Evolutionary conservation across 2,797 vertebrate species (phyloP).

Genomic region (Molossus molossus): DNA sequence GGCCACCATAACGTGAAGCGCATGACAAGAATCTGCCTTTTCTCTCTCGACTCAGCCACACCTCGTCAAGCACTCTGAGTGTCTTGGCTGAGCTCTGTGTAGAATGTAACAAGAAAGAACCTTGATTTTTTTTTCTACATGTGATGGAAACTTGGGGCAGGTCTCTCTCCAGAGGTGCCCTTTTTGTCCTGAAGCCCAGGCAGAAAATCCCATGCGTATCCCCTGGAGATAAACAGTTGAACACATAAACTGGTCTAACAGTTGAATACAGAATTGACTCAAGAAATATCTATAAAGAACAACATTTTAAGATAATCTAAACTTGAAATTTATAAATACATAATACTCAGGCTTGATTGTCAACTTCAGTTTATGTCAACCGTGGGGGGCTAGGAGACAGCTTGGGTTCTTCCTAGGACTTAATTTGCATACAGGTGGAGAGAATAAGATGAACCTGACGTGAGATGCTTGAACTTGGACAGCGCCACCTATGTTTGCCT

Average conservation of each 20-base stretch:
- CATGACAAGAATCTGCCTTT: slow-evolving; percentile 21
- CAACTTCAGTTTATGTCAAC: slow-evolving; percentile 23
- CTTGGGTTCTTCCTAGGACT: background rate
- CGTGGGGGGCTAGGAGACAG: background rate
- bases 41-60: background rate
- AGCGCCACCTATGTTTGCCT: background rate
- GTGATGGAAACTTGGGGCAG: background rate
- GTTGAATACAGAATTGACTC: background rate
- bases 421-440: background rate
- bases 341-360: background rate
- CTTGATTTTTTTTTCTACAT: slow-evolving; percentile 50
- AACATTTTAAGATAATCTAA: slow-evolving; percentile 20
- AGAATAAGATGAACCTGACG: background rate
- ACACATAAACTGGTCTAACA: background rate
- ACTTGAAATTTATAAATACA: background rate
- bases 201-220: background rate
- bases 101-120: slow-evolving; percentile 17
- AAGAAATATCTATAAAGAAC: background rate
- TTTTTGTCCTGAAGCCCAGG: background rate
- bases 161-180: background rate
- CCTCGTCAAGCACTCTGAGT: background rate
- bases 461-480: background rate
- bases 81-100: background rate
- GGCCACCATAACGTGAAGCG: background rate
- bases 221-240: background rate